Evolutionary conservation across 1,140 invertebrate species (phyloP).

Genomic region (Atta cephalotes): DNA sequence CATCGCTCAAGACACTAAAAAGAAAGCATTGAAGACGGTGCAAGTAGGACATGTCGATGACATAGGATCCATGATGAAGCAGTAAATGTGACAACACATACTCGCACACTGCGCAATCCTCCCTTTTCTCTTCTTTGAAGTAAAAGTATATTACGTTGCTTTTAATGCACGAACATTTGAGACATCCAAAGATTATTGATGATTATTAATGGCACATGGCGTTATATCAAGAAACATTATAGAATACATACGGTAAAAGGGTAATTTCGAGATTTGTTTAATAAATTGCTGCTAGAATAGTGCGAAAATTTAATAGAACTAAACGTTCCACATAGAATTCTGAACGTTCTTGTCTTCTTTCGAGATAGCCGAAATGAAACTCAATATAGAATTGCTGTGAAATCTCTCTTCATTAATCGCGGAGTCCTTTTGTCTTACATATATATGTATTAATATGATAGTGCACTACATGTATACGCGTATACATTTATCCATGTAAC

Average conservation of each 20-base stretch:
- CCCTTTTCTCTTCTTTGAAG: conserved; percentile 5
- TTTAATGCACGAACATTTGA: conserved; percentile 28
- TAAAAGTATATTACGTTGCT: conserved; percentile 30
- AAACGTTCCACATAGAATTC: conserved; percentile 4
- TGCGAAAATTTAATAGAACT: conserved; percentile 1
- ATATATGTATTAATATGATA: conserved; percentile 39
- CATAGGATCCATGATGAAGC: conserved; percentile 13
- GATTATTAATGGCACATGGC: neutral
- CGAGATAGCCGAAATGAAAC: neutral
- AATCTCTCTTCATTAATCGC: conserved; percentile 33
- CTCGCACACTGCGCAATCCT: neutral
- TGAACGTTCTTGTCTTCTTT: conserved; percentile 36
- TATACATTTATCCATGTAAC: conserved; percentile 59
- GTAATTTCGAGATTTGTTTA: conserved; percentile 41
- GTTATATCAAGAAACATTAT: conserved; percentile 22
- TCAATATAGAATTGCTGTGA: conserved; percentile 33
- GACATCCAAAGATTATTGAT: conserved; percentile 40
- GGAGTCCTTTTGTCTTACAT: conserved; percentile 37
- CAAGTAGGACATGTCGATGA: neutral
- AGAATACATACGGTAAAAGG: neutral
- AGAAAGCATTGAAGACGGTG: neutral
- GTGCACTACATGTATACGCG: conserved; percentile 69
- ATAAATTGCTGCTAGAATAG: conserved; percentile 8
- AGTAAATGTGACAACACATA: conserved; percentile 8
- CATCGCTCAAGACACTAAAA: conserved; percentile 91